Evolutionary conservation across 2,113 vertebrate genomes (phyloP).

Genomic region (Rafetus swinhoei): DNA sequence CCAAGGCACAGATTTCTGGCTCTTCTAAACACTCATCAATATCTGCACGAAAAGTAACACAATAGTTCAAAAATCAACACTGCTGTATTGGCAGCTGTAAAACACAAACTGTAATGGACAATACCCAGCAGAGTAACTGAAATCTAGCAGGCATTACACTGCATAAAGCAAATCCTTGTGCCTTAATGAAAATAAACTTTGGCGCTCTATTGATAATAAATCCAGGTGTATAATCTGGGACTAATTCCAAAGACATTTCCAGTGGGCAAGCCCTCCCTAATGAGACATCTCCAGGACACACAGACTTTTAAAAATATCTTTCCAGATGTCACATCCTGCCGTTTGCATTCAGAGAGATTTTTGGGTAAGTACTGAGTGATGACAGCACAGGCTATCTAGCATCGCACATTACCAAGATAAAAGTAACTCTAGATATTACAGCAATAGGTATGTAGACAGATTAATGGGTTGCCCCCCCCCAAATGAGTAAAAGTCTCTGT

Average conservation of each 20-base stretch:
- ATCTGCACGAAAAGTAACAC: conserved; percentile 80
- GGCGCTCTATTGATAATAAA: not conserved
- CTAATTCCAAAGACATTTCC: not conserved
- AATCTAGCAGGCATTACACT: not conserved
- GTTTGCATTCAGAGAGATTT: not conserved
- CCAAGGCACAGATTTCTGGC: conserved; percentile 90
- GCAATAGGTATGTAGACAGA: not conserved
- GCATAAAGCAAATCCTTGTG: not conserved
- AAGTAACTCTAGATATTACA: not conserved
- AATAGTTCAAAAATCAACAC: conserved; percentile 26
- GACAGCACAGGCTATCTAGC: not conserved
- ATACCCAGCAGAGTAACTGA: not conserved
- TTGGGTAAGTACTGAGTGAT: not conserved
- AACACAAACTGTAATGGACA: not conserved
- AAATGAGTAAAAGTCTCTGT: not conserved
- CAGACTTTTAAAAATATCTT: not conserved
- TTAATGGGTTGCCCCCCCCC: not conserved
- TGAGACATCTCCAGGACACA: not conserved
- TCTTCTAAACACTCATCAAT: conserved; percentile 93
- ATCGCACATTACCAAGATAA: not conserved
- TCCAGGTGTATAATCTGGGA: not conserved
- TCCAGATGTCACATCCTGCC: not conserved
- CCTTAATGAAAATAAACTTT: not conserved
- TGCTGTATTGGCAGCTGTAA: not conserved
- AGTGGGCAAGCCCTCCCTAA: not conserved